These are phyloP conservation scores for Dendrolimus houi DNA, from an alignment of 2,888 invertebrate species.

Conservation along the genomic window DNA sequence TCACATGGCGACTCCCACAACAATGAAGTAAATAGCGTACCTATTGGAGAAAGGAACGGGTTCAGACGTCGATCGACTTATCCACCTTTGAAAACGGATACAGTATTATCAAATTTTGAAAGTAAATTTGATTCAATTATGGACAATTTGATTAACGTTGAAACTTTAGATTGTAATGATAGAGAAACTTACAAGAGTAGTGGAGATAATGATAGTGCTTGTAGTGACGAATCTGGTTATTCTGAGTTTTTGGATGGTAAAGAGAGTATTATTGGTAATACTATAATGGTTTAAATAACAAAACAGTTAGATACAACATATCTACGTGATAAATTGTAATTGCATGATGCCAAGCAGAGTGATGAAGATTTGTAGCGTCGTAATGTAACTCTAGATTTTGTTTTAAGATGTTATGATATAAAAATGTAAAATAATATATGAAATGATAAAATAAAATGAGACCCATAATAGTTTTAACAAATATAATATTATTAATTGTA, in stretches of 20 bases:
- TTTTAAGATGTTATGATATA: too few relatives aligned
- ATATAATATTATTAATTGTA: too few relatives aligned
- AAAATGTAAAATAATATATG: too few relatives aligned
- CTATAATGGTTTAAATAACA: slow-evolving; percentile 57
- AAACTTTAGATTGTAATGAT: slow-evolving; percentile 56
- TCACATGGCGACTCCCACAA: slow-evolving; percentile 22
- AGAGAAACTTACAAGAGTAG: slow-evolving; percentile 65
- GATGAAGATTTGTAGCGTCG: too few relatives aligned
- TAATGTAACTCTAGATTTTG: too few relatives aligned
- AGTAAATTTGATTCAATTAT: slow-evolving; percentile 60
- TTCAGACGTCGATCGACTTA: slow-evolving; percentile 63
- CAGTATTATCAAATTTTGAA: slow-evolving; percentile 42
- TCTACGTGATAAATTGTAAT: too few relatives aligned
- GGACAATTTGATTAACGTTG: slow-evolving; percentile 56
- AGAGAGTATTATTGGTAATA: slow-evolving; percentile 66
- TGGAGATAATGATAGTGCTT: slow-evolving; percentile 86
- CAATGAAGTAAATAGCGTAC: slow-evolving; percentile 60
- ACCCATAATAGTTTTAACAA: too few relatives aligned
- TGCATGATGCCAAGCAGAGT: too few relatives aligned
- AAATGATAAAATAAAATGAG: too few relatives aligned
- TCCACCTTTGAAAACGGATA: slow-evolving; percentile 52
- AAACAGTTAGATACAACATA: background rate
- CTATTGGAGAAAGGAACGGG: slow-evolving; percentile 64
- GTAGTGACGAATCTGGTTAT: slow-evolving; percentile 94
- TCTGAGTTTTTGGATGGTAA: slow-evolving; percentile 83